phyloP scores from a whole-genome alignment of 1,140 invertebrate species.

The Helicoverpa armigera region DNA sequence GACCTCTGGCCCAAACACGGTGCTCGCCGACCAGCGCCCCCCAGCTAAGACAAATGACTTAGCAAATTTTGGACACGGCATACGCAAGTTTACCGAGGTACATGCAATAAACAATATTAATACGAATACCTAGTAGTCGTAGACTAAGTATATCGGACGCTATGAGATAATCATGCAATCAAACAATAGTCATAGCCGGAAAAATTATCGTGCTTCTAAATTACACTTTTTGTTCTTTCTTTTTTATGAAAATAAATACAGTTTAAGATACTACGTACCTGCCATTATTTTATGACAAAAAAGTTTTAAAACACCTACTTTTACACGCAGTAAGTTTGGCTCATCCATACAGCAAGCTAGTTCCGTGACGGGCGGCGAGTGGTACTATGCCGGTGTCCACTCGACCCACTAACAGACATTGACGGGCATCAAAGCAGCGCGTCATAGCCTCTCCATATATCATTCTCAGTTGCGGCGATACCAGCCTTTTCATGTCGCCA shows the following conservation, averaged over 20 bases:
- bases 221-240: no score
- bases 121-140: no score
- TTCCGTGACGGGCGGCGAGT: slow-evolving; percentile 14
- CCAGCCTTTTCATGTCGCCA: slow-evolving; percentile 75
- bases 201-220: no score
- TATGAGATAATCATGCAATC: no score
- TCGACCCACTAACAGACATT: slow-evolving; percentile 70
- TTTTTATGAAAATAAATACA: no score
- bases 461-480: slow-evolving; percentile 65
- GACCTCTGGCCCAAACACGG: slow-evolving; percentile 56
- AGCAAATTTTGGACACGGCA: slow-evolving; percentile 19
- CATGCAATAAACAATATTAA: no score
- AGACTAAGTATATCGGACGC: no score
- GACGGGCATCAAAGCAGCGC: slow-evolving; percentile 67
- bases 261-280: no score
- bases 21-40: slow-evolving; percentile 21
- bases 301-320: no score
- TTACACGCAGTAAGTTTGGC: slow-evolving; percentile 10
- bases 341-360: slow-evolving; percentile 24
- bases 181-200: no score
- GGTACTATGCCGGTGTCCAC: slow-evolving; percentile 58
- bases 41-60: neutral
- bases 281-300: no score
- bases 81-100: neutral
- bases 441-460: slow-evolving; percentile 79